Evolutionary conservation across 2,113 vertebrate genomes (phyloP), one percentile per base, ranked within the genome.

Genomic region (Alectura lathami): DNA sequence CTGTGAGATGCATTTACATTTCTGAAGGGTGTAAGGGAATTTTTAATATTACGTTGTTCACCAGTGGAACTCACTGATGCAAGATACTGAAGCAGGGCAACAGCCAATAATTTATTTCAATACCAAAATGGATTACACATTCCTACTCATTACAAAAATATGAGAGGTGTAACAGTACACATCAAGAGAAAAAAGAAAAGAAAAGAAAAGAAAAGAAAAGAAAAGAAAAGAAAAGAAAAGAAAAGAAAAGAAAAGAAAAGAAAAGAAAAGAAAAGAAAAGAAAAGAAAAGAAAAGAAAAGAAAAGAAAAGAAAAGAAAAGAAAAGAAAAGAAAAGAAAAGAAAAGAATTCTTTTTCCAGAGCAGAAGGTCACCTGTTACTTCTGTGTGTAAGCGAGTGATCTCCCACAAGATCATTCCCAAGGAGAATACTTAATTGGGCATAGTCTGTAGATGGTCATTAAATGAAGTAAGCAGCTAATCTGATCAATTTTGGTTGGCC

Each of bases 371-470:
- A 32, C 4, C 17, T 8, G 0, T 17, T 62, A 57, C 22, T 30
- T 24, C 18, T 48, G 4, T 9, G 10, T 34, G 32, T 32, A 36
- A 20, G 27, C 1, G 0, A 20, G 24, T 1, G 0, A 5, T 36
- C 0, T 29, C 40, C 59, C 36, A 53, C 5, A 13, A 9, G 5
- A 15, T 32, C n/a, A 18, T n/a, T 48, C 17, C 30, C 11, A 6
- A 48, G 36, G 38, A 74, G 16, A 82, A 14, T 26, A 22, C 16
- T 86, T 43, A 69, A 56, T 3, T 69, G 3, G 48, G 26, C 53
- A 38, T 18, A 43, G 43, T 57, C 57, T 77, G 11, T 23, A 5
- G 9, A 11, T 27, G 38, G 27, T 36, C 89, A 14, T 74, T 69
- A 83, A 73, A 2, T 47, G 30, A 86, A 24, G 8, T 2, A 43